Conservation (phyloP, 1,140 invertebrate species). For the Cephus cinctus region DNA sequence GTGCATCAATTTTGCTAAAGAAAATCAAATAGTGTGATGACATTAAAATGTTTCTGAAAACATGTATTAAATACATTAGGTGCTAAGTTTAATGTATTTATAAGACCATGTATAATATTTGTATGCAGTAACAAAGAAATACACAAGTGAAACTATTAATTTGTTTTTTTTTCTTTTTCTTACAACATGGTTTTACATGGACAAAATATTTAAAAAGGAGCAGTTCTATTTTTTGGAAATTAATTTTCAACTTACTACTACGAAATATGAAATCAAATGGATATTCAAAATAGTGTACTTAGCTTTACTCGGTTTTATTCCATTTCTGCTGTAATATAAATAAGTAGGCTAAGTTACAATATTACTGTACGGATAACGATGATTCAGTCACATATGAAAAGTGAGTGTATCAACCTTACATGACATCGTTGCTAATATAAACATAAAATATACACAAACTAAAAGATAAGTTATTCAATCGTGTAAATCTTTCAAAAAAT, state of each 20-base stretch:
- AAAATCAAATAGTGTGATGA: constrained; percentile 40
- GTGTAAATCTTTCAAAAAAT: neutral
- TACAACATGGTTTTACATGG: no score
- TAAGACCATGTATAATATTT: no score
- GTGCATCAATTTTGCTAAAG: constrained; percentile 57
- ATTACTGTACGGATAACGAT: neutral
- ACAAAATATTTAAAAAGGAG: no score
- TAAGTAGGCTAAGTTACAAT: constrained; percentile 10
- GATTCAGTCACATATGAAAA: neutral
- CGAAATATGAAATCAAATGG: no score
- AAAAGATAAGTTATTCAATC: no score
- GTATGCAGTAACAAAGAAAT: no score
- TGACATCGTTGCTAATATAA: neutral
- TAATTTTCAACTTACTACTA: no score
- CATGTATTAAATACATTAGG: constrained; percentile 3
- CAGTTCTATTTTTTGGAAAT: no score
- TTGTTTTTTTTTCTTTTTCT: no score
- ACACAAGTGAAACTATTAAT: no score
- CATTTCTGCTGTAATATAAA: constrained; percentile 6
- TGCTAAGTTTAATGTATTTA: no score
- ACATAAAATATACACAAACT: neutral
- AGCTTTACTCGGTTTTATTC: neutral
- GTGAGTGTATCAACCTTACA: neutral
- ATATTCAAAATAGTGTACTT: neutral
- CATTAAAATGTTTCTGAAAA: neutral